Evolutionary conservation across 2,113 vertebrate genomes (phyloP).

Genomic region (Lycaon pictus): DNA sequence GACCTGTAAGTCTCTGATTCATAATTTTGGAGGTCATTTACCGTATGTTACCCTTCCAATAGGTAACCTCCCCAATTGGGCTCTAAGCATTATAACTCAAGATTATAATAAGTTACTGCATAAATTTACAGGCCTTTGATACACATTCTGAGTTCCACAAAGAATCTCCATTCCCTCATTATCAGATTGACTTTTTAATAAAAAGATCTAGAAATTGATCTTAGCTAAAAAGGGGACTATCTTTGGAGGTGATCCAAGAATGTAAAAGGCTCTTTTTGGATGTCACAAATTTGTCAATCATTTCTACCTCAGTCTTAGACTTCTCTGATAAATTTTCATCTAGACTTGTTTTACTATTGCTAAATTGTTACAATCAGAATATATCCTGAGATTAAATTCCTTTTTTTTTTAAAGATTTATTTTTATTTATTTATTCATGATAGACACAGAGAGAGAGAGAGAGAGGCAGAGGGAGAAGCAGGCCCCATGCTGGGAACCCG

Average conservation of each 20-base stretch:
- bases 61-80: neutral
- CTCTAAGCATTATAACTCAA: slow-evolving; percentile 9
- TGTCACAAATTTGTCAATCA: neutral
- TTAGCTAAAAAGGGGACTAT: neutral
- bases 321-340: slow-evolving; percentile 40
- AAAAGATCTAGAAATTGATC: slow-evolving; percentile 18
- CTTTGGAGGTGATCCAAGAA: neutral
- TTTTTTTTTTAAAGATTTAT: neutral
- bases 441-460: too few relatives aligned
- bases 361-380: neutral
- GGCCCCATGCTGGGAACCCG: too few relatives aligned
- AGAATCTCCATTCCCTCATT: slow-evolving; percentile 27
- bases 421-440: too few relatives aligned
- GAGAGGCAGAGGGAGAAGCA: too few relatives aligned
- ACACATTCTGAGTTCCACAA: neutral
- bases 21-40: slow-evolving; percentile 1
- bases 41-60: neutral
- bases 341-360: neutral
- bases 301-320: slow-evolving; percentile 1
- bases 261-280: neutral
- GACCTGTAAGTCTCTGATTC: neutral
- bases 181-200: slow-evolving; percentile 28
- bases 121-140: slow-evolving; percentile 13
- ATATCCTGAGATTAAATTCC: slow-evolving; percentile 9
- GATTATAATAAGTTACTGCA: slow-evolving; percentile 35